These are phyloP conservation scores for Coelopa pilipes DNA, from an alignment of 2,888 invertebrate genomes.

Conservation along the genomic window DNA sequence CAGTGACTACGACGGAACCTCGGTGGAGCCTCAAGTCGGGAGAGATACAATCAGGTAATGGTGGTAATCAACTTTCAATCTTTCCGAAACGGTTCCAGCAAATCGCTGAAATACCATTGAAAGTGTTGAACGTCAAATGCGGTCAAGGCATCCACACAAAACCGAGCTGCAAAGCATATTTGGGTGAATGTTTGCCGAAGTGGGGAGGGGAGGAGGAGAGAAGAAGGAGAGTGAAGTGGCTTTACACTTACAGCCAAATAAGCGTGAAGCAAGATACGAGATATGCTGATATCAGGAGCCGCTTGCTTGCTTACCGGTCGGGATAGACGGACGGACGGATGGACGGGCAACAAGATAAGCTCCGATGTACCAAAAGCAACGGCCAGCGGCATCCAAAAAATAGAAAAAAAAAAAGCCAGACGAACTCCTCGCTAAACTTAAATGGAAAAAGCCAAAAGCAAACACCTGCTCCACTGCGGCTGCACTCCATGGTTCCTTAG, in stretches of 20 bases:
- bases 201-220: too few relatives aligned
- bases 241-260: background rate
- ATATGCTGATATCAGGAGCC: background rate
- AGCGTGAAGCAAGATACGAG: background rate
- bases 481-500: background rate
- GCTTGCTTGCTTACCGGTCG: background rate
- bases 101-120: background rate
- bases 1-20: too few relatives aligned
- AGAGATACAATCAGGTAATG: too few relatives aligned
- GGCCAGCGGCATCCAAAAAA: background rate
- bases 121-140: background rate
- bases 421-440: background rate
- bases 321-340: background rate
- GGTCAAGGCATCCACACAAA: constrained; percentile 11
- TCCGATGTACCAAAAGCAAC: too few relatives aligned
- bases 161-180: background rate
- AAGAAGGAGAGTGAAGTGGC: background rate
- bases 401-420: background rate
- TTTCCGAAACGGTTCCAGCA: too few relatives aligned
- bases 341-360: background rate
- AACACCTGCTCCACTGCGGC: constrained; percentile 11
- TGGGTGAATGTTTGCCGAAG: background rate
- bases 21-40: too few relatives aligned
- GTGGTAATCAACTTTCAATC: too few relatives aligned
- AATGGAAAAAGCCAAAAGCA: constrained; percentile 10